Percentiles rank a stretch among this genome's conserved stretches.
Evolutionary conservation across 2,888 invertebrate species (phyloP).

Genomic region (Volucella inanis): DNA sequence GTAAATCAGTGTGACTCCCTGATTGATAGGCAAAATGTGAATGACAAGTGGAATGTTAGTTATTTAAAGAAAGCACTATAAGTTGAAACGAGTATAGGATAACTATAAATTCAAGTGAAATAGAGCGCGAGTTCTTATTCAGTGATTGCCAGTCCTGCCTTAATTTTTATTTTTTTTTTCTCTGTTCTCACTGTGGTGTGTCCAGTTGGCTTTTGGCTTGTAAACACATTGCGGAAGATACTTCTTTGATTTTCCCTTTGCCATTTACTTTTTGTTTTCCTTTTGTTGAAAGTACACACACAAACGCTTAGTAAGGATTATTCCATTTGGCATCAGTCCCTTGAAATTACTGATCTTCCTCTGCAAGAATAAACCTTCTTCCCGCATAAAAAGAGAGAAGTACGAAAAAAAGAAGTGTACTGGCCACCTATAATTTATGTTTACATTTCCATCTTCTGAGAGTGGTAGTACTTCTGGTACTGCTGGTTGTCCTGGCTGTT

Average conservation of each 20-base stretch:
- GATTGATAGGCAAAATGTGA: slow-evolving; percentile 65
- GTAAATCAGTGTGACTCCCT: slow-evolving; percentile 51
- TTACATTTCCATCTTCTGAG: slow-evolving; percentile 51
- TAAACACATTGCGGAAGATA: slow-evolving; percentile 72
- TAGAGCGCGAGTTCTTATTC: slow-evolving; percentile 22
- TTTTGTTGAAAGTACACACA: slow-evolving; percentile 1
- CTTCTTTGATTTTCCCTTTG: slow-evolving; percentile 39
- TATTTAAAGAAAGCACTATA: slow-evolving; percentile 32
- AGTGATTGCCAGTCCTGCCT: slow-evolving; percentile 42
- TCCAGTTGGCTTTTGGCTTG: slow-evolving; percentile 66
- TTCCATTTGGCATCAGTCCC: slow-evolving; percentile 64
- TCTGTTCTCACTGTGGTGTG: slow-evolving; percentile 41
- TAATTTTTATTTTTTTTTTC: slow-evolving; percentile 17
- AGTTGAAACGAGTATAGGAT: slow-evolving; percentile 25
- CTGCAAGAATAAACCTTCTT: slow-evolving; percentile 13
- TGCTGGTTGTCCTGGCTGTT: slow-evolving; percentile 27
- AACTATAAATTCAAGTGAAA: slow-evolving; percentile 42
- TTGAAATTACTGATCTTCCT: slow-evolving; percentile 37
- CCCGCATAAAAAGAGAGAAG: background rate
- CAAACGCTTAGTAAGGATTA: slow-evolving; percentile 55
- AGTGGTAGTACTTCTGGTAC: background rate
- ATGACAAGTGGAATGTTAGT: slow-evolving; percentile 61
- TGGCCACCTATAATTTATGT: slow-evolving; percentile 73
- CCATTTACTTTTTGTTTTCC: slow-evolving; percentile 10
- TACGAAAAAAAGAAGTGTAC: slow-evolving; percentile 4